phyloP scores from a whole-genome alignment of 2,113 vertebrate genomes.

The Rhinopomastus cyanomelas region DNA sequence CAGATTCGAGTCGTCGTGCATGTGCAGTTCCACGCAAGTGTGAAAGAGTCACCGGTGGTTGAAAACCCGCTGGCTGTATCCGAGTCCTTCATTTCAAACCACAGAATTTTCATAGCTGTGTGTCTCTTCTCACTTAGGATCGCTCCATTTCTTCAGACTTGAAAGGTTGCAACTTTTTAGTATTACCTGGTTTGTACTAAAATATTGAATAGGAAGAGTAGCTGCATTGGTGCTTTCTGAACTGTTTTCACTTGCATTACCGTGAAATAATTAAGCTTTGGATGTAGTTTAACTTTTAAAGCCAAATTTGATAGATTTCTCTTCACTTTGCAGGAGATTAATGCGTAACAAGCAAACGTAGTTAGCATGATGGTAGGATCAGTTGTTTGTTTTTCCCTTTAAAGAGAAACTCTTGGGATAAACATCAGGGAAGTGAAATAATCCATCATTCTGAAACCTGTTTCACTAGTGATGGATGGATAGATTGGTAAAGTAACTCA shows the following conservation, averaged over 20 bases:
- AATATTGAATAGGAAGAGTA: background rate
- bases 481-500: slow-evolving; percentile 85
- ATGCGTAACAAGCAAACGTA: background rate
- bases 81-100: background rate
- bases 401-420: slow-evolving; percentile 67
- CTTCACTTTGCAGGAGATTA: background rate
- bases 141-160: background rate
- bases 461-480: slow-evolving; percentile 84
- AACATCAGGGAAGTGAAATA: slow-evolving; percentile 68
- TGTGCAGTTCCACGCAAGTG: background rate
- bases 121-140: background rate
- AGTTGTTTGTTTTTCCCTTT: slow-evolving; percentile 69
- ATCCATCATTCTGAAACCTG: slow-evolving; percentile 84
- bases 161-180: background rate
- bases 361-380: slow-evolving; percentile 35
- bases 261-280: background rate
- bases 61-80: background rate
- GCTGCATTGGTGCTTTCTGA: background rate
- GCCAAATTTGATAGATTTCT: background rate
- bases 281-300: background rate
- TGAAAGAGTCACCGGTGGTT: background rate
- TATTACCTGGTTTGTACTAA: background rate
- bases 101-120: background rate
- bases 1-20: background rate
- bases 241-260: background rate